phyloP scores from a whole-genome alignment of 2,797 vertebrate genomes.

The Natrix natrix region DNA sequence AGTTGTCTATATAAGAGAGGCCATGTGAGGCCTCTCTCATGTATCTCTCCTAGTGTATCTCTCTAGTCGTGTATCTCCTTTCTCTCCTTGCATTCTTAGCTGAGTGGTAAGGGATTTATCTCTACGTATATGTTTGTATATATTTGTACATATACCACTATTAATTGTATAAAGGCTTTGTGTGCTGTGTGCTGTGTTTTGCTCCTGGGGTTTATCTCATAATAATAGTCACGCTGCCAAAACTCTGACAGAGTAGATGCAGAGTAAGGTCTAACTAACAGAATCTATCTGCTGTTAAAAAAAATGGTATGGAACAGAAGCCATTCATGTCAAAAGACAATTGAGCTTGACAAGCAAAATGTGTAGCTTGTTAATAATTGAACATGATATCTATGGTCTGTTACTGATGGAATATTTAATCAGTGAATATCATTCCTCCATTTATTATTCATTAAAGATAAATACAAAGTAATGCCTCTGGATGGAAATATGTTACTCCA shows the following conservation, averaged over 20 bases:
- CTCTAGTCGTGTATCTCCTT: too few species aligned
- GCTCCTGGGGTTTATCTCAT: too few species aligned
- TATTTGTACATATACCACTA: too few species aligned
- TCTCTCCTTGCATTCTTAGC: too few species aligned
- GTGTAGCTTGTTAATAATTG: constrained; percentile 76
- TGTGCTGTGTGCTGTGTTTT: too few species aligned
- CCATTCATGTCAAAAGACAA: constrained; percentile 63
- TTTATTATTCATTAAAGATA: constrained; percentile 83
- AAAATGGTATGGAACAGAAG: constrained; percentile 63
- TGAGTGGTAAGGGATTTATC: too few species aligned
- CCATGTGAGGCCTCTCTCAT: too few species aligned
- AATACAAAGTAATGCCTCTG: constrained; percentile 70
- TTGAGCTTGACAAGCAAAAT: constrained; percentile 66
- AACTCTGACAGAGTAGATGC: background rate
- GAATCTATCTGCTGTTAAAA: constrained; percentile 45
- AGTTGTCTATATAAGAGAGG: too few species aligned
- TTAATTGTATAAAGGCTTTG: too few species aligned
- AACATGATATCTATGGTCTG: constrained; percentile 73
- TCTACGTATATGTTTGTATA: too few species aligned
- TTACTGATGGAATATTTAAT: constrained; percentile 80
- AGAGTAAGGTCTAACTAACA: constrained; percentile 38
- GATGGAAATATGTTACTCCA: constrained; percentile 65
- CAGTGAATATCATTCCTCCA: constrained; percentile 74
- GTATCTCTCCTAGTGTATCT: too few species aligned
- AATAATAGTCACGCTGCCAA: too few species aligned